These are phyloP conservation scores for Falco rusticolus DNA, from an alignment of 2,797 vertebrate genomes.

Conservation along the genomic window DNA sequence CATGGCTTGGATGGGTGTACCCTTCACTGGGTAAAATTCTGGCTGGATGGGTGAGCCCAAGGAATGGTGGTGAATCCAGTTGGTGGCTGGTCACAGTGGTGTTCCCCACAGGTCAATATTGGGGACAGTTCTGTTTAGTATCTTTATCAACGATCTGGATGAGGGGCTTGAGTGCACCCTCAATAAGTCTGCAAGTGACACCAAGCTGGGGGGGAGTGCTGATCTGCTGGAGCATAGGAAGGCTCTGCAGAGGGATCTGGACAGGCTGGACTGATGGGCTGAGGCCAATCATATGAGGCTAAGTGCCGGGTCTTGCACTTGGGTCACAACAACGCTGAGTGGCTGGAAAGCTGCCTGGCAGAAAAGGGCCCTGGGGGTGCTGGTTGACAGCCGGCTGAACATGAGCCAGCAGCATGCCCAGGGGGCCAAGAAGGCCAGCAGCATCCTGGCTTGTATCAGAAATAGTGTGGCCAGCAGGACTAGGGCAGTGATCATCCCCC, in stretches of 20 bases:
- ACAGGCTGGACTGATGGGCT: background rate
- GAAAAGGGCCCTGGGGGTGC: background rate
- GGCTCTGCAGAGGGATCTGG: background rate
- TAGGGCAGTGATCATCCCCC: accelerated
- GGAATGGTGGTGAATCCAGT: background rate
- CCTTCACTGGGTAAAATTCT: background rate
- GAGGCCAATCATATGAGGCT: background rate
- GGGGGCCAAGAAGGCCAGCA: background rate
- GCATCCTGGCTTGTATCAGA: background rate
- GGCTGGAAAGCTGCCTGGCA: background rate
- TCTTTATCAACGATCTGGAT: background rate
- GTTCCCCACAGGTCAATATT: background rate
- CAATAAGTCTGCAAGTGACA: background rate
- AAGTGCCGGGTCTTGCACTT: background rate
- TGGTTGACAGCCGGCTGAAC: background rate
- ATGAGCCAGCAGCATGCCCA: background rate
- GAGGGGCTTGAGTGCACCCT: accelerated
- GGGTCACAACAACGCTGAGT: too few relatives aligned
- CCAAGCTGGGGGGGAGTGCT: background rate
- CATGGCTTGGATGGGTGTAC: background rate
- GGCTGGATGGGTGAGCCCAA: background rate
- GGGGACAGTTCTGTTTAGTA: background rate
- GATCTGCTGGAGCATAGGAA: background rate
- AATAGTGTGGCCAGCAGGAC: background rate
- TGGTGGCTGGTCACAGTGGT: background rate